A percentile compares a stretch with the other conserved stretches of the same genome.
Evolutionary conservation across 2,888 invertebrate species (phyloP).

Genomic region (Sinotaia quadrata): DNA sequence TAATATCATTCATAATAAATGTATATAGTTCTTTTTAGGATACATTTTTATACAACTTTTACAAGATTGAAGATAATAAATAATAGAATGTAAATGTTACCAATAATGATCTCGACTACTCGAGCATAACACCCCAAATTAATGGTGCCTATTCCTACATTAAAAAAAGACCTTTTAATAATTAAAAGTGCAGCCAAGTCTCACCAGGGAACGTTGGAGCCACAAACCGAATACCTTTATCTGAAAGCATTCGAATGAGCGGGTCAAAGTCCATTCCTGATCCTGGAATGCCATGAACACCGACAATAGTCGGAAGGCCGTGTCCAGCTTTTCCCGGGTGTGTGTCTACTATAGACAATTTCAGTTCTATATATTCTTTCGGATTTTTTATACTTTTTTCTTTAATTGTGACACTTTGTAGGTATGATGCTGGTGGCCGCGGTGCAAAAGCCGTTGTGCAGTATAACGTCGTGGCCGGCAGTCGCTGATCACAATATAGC

Average conservation of each 20-base stretch:
- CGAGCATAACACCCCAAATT: too few relatives aligned
- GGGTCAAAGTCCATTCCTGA: conserved; percentile 31
- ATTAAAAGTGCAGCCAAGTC: not conserved
- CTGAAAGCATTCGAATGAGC: conserved; percentile 24
- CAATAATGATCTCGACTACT: too few relatives aligned
- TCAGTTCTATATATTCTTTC: conserved; percentile 15
- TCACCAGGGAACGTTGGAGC: conserved; percentile 40
- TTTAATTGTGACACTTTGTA: conserved; percentile 12
- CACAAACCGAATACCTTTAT: conserved; percentile 32
- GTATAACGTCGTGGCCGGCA: too few relatives aligned
- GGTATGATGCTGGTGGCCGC: not conserved
- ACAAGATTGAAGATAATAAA: too few relatives aligned
- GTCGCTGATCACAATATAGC: too few relatives aligned
- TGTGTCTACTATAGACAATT: conserved; percentile 32
- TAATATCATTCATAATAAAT: too few relatives aligned
- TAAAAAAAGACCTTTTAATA: too few relatives aligned
- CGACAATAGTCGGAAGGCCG: conserved; percentile 34
- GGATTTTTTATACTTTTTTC: conserved; percentile 21
- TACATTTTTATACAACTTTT: too few relatives aligned
- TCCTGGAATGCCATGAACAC: conserved; percentile 38
- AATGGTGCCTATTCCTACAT: too few relatives aligned
- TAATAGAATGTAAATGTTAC: too few relatives aligned
- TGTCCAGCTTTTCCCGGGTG: conserved; percentile 21
- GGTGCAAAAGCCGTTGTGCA: not conserved
- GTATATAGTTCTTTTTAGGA: too few relatives aligned